These are phyloP conservation scores for Cebuella pygmaea DNA, from an alignment of 2,797 vertebrate species.

Conservation along the genomic window DNA sequence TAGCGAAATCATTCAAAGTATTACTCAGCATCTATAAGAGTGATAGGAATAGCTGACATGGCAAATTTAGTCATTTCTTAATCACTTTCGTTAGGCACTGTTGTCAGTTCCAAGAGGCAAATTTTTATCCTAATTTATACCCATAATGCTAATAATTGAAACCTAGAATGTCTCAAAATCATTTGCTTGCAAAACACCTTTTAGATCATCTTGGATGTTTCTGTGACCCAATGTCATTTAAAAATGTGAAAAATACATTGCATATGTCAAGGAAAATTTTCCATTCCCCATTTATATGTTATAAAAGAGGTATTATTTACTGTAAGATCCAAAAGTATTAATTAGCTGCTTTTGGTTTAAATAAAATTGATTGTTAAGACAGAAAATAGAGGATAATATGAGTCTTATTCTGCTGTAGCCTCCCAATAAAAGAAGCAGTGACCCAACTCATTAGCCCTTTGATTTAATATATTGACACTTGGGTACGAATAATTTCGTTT, in stretches of 20 bases:
- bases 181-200: slow-evolving; percentile 83
- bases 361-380: slow-evolving; percentile 88
- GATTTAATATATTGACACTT: slow-evolving; percentile 99
- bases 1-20: slow-evolving; percentile 84
- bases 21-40: slow-evolving; percentile 87
- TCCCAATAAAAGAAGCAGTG: slow-evolving; percentile 97
- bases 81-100: slow-evolving; percentile 84
- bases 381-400: slow-evolving; percentile 84
- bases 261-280: slow-evolving; percentile 70
- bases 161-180: slow-evolving; percentile 80
- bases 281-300: slow-evolving; percentile 49
- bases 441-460: slow-evolving; percentile 99
- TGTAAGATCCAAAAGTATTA: slow-evolving; percentile 83
- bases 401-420: slow-evolving; percentile 90
- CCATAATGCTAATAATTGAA: slow-evolving; percentile 83
- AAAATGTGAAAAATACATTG: slow-evolving; percentile 49
- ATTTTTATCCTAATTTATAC: slow-evolving; percentile 84
- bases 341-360: slow-evolving; percentile 84
- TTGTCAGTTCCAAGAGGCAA: slow-evolving; percentile 84
- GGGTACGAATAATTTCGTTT: slow-evolving; percentile 99
- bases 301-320: slow-evolving; percentile 84
- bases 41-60: slow-evolving; percentile 85
- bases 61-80: slow-evolving; percentile 86
- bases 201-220: slow-evolving; percentile 78
- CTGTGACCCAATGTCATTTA: slow-evolving; percentile 66